Evolutionary conservation across 2,797 vertebrate species (phyloP).

Genomic region (Zonotrichia albicollis): DNA sequence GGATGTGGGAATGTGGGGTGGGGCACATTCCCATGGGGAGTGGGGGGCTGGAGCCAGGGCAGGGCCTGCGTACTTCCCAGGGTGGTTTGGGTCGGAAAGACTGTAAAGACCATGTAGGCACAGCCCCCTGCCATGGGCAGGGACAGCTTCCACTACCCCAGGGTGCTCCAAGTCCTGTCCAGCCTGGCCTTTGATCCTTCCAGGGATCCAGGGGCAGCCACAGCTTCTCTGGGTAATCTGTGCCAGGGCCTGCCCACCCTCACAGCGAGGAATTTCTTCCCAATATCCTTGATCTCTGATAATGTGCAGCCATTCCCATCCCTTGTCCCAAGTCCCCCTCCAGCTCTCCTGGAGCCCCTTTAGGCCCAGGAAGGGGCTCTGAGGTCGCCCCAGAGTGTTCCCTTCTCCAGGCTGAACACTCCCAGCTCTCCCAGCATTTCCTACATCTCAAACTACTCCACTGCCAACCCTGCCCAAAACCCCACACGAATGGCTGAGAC

Average conservation of each 20-base stretch:
- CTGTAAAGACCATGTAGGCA: not conserved
- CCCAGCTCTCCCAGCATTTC: too few relatives aligned
- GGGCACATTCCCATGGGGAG: not conserved
- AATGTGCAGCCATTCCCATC: not conserved
- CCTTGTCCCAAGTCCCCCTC: not conserved
- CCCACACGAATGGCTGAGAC: accelerated
- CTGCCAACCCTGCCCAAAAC: accelerated
- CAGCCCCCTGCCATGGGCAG: not conserved
- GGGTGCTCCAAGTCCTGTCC: not conserved
- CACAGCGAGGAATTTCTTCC: not conserved
- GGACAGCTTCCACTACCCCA: accelerated
- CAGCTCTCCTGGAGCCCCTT: not conserved
- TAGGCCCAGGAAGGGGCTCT: not conserved
- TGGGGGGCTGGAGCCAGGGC: not conserved
- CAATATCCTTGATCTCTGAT: not conserved
- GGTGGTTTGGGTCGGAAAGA: not conserved
- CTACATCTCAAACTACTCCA: not conserved
- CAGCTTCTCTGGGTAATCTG: not conserved
- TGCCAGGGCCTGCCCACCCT: not conserved
- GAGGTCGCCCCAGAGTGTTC: accelerated
- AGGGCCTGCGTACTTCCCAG: not conserved
- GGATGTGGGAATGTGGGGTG: not conserved
- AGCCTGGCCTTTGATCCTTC: not conserved
- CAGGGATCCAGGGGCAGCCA: not conserved
- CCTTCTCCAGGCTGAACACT: not conserved